Percentiles rank a stretch among this genome's conserved stretches.
phyloP scores from a whole-genome alignment of 1,140 invertebrate species.

The Rhysida immarginata region DNA sequence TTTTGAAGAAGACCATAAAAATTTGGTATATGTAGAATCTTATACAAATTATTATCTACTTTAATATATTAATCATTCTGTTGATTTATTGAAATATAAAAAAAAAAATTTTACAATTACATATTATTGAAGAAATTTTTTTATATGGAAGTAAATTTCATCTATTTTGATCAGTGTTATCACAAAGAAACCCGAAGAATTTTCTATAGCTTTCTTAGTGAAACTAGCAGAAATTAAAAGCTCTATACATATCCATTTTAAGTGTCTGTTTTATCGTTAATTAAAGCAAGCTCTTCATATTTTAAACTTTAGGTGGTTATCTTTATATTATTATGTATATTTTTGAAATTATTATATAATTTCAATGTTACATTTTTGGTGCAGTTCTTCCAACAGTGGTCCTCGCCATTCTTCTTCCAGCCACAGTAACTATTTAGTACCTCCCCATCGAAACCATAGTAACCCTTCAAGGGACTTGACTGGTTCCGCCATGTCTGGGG shows the following conservation, averaged over 20 bases:
- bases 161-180: too few species aligned
- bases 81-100: too few species aligned
- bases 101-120: too few species aligned
- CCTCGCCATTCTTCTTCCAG: slow-evolving; percentile 8
- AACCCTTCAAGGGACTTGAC: neutral
- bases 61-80: too few species aligned
- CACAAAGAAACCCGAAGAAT: too few species aligned
- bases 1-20: too few species aligned
- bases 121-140: too few species aligned
- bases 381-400: neutral
- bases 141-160: too few species aligned
- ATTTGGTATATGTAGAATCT: too few species aligned
- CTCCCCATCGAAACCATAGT: slow-evolving; percentile 8
- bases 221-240: neutral
- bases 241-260: neutral
- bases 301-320: neutral
- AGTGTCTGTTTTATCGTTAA: neutral
- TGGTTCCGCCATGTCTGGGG: neutral
- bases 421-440: slow-evolving; percentile 12
- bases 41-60: too few species aligned
- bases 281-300: neutral
- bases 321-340: neutral
- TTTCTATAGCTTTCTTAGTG: neutral
- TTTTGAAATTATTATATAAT: neutral
- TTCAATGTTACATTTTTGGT: too few species aligned